Evolutionary conservation across 2,888 invertebrate genomes (phyloP).

Genomic region (Tetheella fluctuosa): DNA sequence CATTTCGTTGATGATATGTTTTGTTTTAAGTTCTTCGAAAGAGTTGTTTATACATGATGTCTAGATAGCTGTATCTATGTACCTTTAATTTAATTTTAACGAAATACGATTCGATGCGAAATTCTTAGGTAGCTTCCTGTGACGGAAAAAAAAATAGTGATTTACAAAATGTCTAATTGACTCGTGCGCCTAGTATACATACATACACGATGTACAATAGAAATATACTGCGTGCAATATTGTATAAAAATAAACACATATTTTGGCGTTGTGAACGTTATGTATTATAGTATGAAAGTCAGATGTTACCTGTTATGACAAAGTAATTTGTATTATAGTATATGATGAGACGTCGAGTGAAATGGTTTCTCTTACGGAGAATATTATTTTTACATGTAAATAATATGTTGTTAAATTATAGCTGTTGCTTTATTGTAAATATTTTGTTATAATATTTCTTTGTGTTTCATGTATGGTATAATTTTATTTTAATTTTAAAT

Average conservation of each 20-base stretch:
- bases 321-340: conserved; percentile 81
- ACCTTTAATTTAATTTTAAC: conserved; percentile 56
- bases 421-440: conserved; percentile 81
- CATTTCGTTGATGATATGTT: conserved; percentile 54
- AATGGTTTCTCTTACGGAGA: conserved; percentile 60
- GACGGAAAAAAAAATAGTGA: conserved; percentile 66
- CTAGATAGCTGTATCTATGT: conserved; percentile 61
- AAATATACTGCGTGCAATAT: conserved; percentile 82
- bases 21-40: conserved; percentile 61
- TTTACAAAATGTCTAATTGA: conserved; percentile 59
- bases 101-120: conserved; percentile 63
- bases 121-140: conserved; percentile 72
- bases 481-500: conserved; percentile 58
- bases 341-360: conserved; percentile 59
- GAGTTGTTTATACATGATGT: conserved; percentile 54
- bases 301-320: conserved; percentile 84
- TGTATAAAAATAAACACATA: conserved; percentile 78
- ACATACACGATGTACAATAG: conserved; percentile 72
- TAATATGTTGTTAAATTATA: conserved; percentile 81
- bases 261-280: conserved; percentile 83
- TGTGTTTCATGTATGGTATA: conserved; percentile 69
- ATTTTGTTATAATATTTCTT: conserved; percentile 74
- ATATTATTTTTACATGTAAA: conserved; percentile 69
- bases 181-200: conserved; percentile 66
- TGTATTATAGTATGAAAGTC: conserved; percentile 82